These are phyloP conservation scores for Artibeus lituratus DNA, from an alignment of 2,797 vertebrate genomes.

Conservation along the genomic window DNA sequence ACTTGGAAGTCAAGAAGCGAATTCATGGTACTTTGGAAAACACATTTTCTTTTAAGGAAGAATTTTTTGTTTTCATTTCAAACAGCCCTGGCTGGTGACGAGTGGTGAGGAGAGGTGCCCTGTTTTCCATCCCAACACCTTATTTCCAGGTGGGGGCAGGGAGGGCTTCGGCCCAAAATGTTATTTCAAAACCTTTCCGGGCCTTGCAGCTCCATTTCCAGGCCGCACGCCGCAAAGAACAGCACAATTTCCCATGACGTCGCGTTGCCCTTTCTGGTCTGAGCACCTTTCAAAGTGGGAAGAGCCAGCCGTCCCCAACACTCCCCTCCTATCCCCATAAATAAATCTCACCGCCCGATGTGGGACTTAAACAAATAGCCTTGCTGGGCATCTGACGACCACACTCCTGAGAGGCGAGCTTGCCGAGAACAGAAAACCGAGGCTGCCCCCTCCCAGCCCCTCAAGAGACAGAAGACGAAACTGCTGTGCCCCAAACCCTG, in stretches of 20 bases:
- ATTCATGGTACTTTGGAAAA: slow-evolving; percentile 61
- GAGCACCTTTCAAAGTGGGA: slow-evolving; percentile 50
- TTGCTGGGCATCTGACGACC: not conserved
- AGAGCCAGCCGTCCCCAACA: not conserved
- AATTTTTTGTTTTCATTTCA: slow-evolving; percentile 74
- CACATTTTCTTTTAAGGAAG: slow-evolving; percentile 62
- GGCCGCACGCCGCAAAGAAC: slow-evolving; percentile 34
- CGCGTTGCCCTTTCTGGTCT: slow-evolving; percentile 17
- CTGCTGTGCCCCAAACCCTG: not conserved
- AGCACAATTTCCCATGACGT: not conserved
- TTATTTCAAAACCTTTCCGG: slow-evolving; percentile 67
- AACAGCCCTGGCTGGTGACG: slow-evolving; percentile 60
- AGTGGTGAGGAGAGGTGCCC: slow-evolving; percentile 65
- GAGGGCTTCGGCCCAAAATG: slow-evolving; percentile 39
- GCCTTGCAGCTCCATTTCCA: slow-evolving; percentile 47
- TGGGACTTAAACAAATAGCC: slow-evolving; percentile 11
- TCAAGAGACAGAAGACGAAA: not conserved
- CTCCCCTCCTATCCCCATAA: not conserved
- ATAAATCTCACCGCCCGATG: not conserved
- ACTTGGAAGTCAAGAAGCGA: slow-evolving; percentile 52
- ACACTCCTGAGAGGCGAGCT: not conserved
- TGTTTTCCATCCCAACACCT: slow-evolving; percentile 74
- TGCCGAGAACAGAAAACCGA: slow-evolving; percentile 24
- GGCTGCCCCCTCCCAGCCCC: not conserved
- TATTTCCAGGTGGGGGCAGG: slow-evolving; percentile 65